Evolutionary conservation across 2,113 vertebrate species (phyloP).

Genomic region (Gallinago jamesoni): DNA sequence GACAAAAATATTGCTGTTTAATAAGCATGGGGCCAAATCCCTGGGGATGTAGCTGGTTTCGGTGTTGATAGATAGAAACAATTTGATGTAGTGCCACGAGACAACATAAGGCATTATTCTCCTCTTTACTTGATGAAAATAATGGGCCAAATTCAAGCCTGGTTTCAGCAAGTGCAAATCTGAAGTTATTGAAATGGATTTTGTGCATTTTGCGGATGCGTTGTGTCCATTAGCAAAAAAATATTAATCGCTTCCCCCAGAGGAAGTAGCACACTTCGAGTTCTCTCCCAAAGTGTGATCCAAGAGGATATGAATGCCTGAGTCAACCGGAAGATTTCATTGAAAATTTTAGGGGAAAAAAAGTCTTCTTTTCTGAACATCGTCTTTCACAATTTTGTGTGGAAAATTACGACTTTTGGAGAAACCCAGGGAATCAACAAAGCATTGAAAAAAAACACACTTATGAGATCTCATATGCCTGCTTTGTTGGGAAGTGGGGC

Average conservation of each 20-base stretch:
- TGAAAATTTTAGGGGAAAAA: not conserved
- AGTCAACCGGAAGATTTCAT: not conserved
- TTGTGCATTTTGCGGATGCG: not conserved
- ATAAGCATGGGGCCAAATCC: not conserved
- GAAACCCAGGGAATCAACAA: not conserved
- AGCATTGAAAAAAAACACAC: not conserved
- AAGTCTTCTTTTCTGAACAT: not conserved
- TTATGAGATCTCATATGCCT: not conserved
- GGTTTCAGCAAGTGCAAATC: not conserved
- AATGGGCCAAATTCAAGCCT: not conserved
- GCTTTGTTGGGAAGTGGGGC: not conserved
- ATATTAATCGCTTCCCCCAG: not conserved
- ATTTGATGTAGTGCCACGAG: not conserved
- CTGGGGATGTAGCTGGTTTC: not conserved
- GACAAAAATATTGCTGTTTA: slow-evolving; percentile 21
- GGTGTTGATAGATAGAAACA: not conserved
- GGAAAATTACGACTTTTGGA: not conserved
- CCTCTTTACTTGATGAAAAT: not conserved
- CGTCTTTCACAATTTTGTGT: not conserved
- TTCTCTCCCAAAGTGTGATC: not conserved
- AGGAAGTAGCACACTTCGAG: not conserved
- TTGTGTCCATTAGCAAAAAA: not conserved
- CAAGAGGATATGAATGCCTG: not conserved
- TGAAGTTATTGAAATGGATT: not conserved
- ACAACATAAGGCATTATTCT: slow-evolving; percentile 5